A percentile compares a stretch with the other conserved stretches of the same genome.
Evolutionary conservation across 2,888 invertebrate genomes (phyloP).

Genomic region (Lasioglossum marginatum): DNA sequence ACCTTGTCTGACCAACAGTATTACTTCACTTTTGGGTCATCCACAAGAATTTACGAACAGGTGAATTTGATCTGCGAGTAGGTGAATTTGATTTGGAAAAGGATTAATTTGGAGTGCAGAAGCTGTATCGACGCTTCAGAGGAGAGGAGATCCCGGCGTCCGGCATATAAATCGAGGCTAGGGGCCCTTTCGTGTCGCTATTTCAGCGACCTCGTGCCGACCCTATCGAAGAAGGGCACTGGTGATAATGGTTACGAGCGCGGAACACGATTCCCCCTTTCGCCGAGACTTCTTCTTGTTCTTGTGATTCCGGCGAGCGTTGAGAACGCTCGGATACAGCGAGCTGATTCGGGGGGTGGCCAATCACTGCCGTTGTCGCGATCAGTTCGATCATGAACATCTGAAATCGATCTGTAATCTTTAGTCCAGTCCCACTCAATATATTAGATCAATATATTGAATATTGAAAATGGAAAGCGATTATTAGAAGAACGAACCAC

Average conservation of each 20-base stretch:
- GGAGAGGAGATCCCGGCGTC: slow-evolving; percentile 40
- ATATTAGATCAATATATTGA: too few species aligned
- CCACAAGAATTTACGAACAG: neutral
- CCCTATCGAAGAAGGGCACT: slow-evolving; percentile 64
- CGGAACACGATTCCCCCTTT: slow-evolving; percentile 66
- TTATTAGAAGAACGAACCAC: neutral
- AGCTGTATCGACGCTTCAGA: slow-evolving; percentile 39
- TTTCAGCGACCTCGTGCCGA: slow-evolving; percentile 62
- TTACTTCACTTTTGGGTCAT: too few species aligned
- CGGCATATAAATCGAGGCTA: slow-evolving; percentile 61
- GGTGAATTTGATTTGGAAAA: neutral
- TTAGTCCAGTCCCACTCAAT: too few species aligned
- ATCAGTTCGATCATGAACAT: neutral
- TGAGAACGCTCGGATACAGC: slow-evolving; percentile 25
- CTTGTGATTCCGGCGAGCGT: slow-evolving; percentile 8
- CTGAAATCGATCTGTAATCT: too few species aligned
- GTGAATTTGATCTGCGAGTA: neutral
- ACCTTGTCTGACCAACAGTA: too few species aligned
- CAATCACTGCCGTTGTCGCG: neutral
- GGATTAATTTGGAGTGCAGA: neutral
- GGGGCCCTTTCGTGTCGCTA: slow-evolving; percentile 64
- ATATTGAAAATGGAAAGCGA: too few species aligned
- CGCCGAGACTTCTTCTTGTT: slow-evolving; percentile 6
- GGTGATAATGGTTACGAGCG: slow-evolving; percentile 72
- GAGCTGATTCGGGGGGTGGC: neutral